A percentile compares a stretch with the other conserved stretches of the same genome.
Evolutionary conservation across 2,888 invertebrate genomes (phyloP).

Genomic region (Autographa gamma): DNA sequence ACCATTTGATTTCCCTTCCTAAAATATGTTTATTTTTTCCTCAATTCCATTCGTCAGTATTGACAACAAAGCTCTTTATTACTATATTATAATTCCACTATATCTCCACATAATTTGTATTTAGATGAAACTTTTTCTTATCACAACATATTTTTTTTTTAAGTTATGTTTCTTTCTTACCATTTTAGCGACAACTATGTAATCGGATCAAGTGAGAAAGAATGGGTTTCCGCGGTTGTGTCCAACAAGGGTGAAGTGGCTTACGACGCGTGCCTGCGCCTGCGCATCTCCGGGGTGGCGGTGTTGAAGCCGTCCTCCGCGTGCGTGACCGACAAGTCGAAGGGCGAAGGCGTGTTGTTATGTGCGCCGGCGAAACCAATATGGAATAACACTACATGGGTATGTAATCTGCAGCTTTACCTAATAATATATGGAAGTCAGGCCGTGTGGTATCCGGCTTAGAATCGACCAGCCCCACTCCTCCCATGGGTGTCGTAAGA

Average conservation of each 20-base stretch:
- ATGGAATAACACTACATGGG: neutral
- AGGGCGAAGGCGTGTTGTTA: conserved; percentile 11
- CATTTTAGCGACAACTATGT: conserved; percentile 48
- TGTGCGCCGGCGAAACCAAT: conserved; percentile 30
- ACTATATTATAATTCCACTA: too few relatives aligned
- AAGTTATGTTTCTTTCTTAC: neutral
- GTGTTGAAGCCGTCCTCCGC: conserved; percentile 41
- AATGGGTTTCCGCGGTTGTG: conserved; percentile 56
- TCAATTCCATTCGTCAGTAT: too few relatives aligned
- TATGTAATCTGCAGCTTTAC: conserved; percentile 7
- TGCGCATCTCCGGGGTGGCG: conserved; percentile 53
- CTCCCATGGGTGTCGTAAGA: too few relatives aligned
- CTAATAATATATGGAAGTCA: neutral
- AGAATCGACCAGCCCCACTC: too few relatives aligned
- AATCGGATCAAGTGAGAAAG: conserved; percentile 66
- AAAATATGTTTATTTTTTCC: too few relatives aligned
- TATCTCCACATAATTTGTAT: too few relatives aligned
- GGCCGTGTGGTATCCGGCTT: too few relatives aligned
- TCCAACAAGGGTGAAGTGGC: conserved; percentile 71
- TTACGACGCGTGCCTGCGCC: conserved; percentile 67
- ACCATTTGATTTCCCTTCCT: too few relatives aligned
- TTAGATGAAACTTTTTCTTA: too few relatives aligned
- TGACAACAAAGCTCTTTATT: too few relatives aligned
- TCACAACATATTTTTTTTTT: too few relatives aligned
- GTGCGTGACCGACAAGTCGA: neutral